Evolutionary conservation across 2,797 vertebrate genomes (phyloP).

Genomic region (Melanotaenia nigrans): DNA sequence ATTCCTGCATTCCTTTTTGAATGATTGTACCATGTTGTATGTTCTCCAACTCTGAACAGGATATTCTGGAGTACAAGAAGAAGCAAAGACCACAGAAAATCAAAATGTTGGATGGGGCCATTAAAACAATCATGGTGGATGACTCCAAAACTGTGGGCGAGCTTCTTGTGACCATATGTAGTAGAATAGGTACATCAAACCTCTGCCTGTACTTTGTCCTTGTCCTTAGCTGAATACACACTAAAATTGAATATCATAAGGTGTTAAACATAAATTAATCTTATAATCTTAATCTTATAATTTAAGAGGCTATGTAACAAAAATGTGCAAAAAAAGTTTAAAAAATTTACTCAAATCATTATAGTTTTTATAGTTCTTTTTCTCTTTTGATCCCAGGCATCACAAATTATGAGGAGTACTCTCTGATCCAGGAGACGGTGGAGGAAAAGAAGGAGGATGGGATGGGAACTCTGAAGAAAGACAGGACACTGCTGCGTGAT

Average conservation of each 20-base stretch:
- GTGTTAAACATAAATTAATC: not conserved
- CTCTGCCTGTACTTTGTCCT: not conserved
- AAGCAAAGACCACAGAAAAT: conserved; percentile 98
- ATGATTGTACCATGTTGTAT: not conserved
- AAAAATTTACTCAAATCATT: not conserved
- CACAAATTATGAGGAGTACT: conserved; percentile 99
- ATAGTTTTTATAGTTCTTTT: not conserved
- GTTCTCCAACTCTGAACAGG: conserved; percentile 76
- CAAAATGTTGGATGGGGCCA: conserved; percentile 95
- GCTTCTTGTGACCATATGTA: conserved; percentile 97
- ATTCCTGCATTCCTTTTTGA: conserved; percentile 4
- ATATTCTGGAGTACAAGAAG: conserved; percentile 98
- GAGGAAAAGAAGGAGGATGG: conserved; percentile 97
- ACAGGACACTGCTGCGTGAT: conserved; percentile 91
- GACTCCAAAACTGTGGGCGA: conserved; percentile 99
- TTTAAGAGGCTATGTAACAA: not conserved
- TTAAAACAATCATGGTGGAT: conserved; percentile 99
- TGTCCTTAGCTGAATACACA: not conserved
- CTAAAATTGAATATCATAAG: not conserved
- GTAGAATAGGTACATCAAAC: conserved; percentile 90
- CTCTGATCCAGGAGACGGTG: conserved; percentile 92
- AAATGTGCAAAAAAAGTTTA: not conserved
- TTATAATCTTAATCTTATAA: too few species aligned
- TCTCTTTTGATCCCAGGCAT: conserved; percentile 84
- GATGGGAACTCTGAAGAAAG: conserved; percentile 94